Evolutionary conservation across 2,888 invertebrate genomes (phyloP).

Genomic region (Drosophila aldrichi): DNA sequence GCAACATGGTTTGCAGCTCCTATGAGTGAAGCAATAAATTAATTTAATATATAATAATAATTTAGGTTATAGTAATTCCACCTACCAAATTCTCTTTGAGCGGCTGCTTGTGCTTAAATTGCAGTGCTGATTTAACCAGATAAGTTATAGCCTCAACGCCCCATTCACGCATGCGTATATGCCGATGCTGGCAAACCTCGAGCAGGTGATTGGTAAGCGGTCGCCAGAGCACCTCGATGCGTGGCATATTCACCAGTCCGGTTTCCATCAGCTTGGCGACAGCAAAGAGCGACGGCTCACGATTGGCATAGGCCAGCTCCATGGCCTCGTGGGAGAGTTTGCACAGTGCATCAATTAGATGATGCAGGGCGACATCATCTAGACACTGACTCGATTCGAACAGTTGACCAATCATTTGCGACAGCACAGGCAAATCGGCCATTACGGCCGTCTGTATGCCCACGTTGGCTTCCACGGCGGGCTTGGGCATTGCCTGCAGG

Average conservation of each 20-base stretch:
- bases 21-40: constrained; percentile 59
- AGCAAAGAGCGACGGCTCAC: constrained; percentile 98
- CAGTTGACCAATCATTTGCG: constrained; percentile 95
- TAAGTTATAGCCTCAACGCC: constrained; percentile 98
- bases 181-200: constrained; percentile 98
- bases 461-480: constrained; percentile 90
- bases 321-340: constrained; percentile 98
- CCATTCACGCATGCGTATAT: constrained; percentile 98
- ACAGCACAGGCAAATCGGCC: constrained; percentile 96
- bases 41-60: background rate
- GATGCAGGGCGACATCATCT: constrained; percentile 97
- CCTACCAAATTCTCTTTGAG: constrained; percentile 92
- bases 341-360: constrained; percentile 97
- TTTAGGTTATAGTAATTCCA: background rate
- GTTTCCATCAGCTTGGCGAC: constrained; percentile 99
- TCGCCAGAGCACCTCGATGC: constrained; percentile 97
- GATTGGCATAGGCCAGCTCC: constrained; percentile 97
- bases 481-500: constrained; percentile 91
- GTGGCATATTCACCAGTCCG: constrained; percentile 95
- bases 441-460: constrained; percentile 98
- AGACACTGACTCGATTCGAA: constrained; percentile 97
- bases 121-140: constrained; percentile 95
- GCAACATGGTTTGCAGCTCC: constrained; percentile 93
- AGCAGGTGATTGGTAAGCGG: constrained; percentile 98
- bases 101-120: constrained; percentile 93